A percentile compares a stretch with the other conserved stretches of the same genome.
These are phyloP conservation scores for Amiota mariae DNA, from an alignment of 2,888 invertebrate species.

Conservation along the genomic window DNA sequence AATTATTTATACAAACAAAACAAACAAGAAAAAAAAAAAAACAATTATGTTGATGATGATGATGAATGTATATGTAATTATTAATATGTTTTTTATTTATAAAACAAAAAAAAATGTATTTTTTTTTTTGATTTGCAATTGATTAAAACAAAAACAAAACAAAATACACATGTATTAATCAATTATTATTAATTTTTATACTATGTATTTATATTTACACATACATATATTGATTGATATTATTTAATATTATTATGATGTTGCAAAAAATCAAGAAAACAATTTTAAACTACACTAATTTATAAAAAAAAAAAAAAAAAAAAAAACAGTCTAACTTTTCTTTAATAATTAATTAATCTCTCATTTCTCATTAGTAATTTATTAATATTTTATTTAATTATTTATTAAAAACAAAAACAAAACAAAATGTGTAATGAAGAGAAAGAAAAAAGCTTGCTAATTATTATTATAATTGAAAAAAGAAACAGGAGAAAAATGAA, in stretches of 20 bases:
- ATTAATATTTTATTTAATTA: not conserved
- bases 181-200: not conserved
- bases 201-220: no score
- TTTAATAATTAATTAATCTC: not conserved
- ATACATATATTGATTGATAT: no score
- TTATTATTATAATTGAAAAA: no score
- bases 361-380: not conserved
- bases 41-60: no score
- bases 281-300: not conserved
- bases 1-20: constrained; percentile 23
- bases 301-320: not conserved
- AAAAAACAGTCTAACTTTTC: not conserved
- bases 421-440: no score
- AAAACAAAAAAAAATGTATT: not conserved
- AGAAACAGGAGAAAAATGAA: no score
- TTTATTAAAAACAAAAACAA: no score
- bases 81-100: constrained; percentile 18
- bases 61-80: constrained; percentile 18
- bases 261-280: not conserved
- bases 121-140: not conserved
- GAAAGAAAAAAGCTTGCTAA: no score
- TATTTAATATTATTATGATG: no score
- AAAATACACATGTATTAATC: not conserved
- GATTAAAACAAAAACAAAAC: not conserved
- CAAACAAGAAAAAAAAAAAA: not conserved